Base-by-base conservation (phyloP, 2,113 vertebrate species). In the Plectropomus leopardus region DNA sequence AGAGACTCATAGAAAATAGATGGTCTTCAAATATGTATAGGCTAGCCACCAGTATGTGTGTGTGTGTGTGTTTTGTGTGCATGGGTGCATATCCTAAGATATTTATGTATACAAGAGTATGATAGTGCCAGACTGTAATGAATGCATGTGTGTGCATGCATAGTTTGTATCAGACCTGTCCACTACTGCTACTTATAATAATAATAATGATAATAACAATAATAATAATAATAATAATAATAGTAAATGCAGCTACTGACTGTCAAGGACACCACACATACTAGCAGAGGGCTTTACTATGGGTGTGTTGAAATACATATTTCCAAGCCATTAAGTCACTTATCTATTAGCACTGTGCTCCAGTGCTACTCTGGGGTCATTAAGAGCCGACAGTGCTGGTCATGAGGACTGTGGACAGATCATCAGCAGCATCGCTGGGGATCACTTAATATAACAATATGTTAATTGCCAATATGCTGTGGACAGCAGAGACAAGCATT, bases 21-120 rank as follows among this genome's bases (percentile, higher is more conserved):
- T 71, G 75, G 51, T 79, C 75, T 89, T 89, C 40, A 88, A 80
- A 89, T 82, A 82, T 81, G 68, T 75, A 76, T 72, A 72, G 58
- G 28, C 32, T 28, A 71, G 50, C 47, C 61, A 63, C 36, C 40
- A 57, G 65, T 57, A 36, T 74, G 34, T 60, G 24, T 36, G 28
- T 36, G 36, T 59, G 50, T 75, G 54, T 55, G 69, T 60, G 45
- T 72, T 76, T 47, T 48, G 28, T 23, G n/a, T 26, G 36, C 30
- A 59, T 30, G 28, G 17, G 32, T 50, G 13, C 48, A 61, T 57
- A 24, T 66, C 10, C 42, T 45, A 50, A 36, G 11, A 61, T 61
- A 45, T 57, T 40, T 61, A 57, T 71, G 26, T 48, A 47, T 32
- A 45, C 9, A 58, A 24, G 14, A 7, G 16, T 48, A 65, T 64